phyloP scores from a whole-genome alignment of 2,888 invertebrate genomes.

The Erebia ligea region DNA sequence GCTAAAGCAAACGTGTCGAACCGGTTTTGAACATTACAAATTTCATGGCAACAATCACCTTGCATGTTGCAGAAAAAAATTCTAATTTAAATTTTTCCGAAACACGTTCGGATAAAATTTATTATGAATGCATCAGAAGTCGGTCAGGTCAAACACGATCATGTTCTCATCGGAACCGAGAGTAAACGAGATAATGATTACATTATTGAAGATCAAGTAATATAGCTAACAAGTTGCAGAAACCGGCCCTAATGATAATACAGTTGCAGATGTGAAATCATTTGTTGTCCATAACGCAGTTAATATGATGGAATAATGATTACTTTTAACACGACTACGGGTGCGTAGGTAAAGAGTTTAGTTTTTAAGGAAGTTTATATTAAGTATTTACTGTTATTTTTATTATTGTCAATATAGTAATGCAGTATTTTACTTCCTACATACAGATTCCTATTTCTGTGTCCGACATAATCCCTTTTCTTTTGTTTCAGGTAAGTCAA shows the following conservation, averaged over 20 bases:
- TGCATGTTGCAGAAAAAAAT: constrained; percentile 34
- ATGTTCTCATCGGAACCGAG: constrained; percentile 71
- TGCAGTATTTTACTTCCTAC: too few relatives aligned
- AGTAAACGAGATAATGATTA: constrained; percentile 60
- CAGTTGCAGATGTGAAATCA: constrained; percentile 19
- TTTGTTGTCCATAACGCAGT: neutral
- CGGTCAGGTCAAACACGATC: constrained; percentile 63
- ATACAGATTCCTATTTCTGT: too few relatives aligned
- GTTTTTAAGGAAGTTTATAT: too few relatives aligned
- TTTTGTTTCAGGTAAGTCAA: constrained; percentile 63
- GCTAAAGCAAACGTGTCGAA: neutral
- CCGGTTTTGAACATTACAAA: constrained; percentile 22
- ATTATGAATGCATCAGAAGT: constrained; percentile 44
- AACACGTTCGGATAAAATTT: constrained; percentile 35
- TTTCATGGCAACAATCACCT: constrained; percentile 26
- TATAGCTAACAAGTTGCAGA: constrained; percentile 42
- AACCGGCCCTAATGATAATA: constrained; percentile 42
- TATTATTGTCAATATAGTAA: too few relatives aligned
- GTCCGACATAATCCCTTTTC: neutral
- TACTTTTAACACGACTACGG: too few relatives aligned
- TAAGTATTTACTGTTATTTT: too few relatives aligned
- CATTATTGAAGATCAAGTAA: constrained; percentile 36
- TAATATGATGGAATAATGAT: neutral
- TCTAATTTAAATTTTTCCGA: constrained; percentile 35
- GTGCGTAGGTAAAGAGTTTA: too few relatives aligned